Conservation (phyloP, 2,113 vertebrate species). For the Romanogobio albipinnatus region DNA sequence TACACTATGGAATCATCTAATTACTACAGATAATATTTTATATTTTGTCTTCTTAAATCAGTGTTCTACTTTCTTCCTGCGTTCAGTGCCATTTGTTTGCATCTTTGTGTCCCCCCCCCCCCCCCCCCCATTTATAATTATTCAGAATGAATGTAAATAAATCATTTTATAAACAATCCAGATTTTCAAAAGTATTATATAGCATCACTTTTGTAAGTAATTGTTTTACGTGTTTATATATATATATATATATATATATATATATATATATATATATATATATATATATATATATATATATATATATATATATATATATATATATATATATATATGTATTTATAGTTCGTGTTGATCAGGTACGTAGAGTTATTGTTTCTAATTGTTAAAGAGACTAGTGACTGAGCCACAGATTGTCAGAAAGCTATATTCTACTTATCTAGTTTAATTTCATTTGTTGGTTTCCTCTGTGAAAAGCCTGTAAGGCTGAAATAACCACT, state of each 20-base stretch:
- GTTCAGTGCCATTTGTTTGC: conserved; percentile 63
- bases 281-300: conserved; percentile 48
- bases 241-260: conserved; percentile 45
- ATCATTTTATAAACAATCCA: conserved; percentile 74
- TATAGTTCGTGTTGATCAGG: conserved; percentile 65
- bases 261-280: conserved; percentile 47
- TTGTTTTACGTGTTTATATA: conserved; percentile 61
- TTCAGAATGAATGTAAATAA: conserved; percentile 79
- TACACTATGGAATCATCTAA: conserved; percentile 71
- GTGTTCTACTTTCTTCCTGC: conserved; percentile 71
- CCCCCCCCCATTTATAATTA: conserved; percentile 65
- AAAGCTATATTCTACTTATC: conserved; percentile 77
- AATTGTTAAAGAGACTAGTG: conserved; percentile 75
- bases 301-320: conserved; percentile 56
- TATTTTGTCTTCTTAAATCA: conserved; percentile 74
- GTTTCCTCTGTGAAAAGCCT: conserved; percentile 75
- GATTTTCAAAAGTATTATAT: conserved; percentile 74
- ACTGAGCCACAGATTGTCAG: conserved; percentile 79
- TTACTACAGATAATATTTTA: conserved; percentile 68
- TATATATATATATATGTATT: conserved; percentile 45
- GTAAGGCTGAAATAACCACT: conserved; percentile 80
- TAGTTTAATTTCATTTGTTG: conserved; percentile 69
- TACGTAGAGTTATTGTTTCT: conserved; percentile 67
- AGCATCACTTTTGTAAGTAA: conserved; percentile 68
- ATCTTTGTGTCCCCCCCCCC: conserved; percentile 55